A percentile compares a stretch with the other conserved stretches of the same genome.
Conservation (phyloP, 2,888 invertebrate species). For the Lomographa bimaculata region DNA sequence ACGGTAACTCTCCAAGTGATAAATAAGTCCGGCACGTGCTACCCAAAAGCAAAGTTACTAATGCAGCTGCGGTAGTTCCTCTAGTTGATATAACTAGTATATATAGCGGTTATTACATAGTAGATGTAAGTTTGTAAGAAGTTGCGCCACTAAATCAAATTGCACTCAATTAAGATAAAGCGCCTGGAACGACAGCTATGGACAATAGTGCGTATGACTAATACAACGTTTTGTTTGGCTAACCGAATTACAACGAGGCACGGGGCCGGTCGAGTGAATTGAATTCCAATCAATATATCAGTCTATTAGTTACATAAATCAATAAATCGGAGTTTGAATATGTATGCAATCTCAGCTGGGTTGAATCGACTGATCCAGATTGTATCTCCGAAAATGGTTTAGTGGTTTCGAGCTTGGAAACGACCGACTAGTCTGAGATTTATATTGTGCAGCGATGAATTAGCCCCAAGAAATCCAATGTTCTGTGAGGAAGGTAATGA, state of each 20-base stretch:
- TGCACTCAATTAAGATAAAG: constrained; percentile 82
- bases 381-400: constrained; percentile 22
- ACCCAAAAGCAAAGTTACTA: constrained; percentile 44
- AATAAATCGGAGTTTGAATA: constrained; percentile 38
- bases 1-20: constrained; percentile 6
- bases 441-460: constrained; percentile 9
- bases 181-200: constrained; percentile 68
- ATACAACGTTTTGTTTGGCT: constrained; percentile 74
- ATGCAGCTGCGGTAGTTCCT: constrained; percentile 39
- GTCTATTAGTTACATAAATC: constrained; percentile 33
- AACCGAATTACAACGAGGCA: constrained; percentile 66
- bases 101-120: constrained; percentile 32
- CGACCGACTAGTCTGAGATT: constrained; percentile 9
- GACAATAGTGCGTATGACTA: constrained; percentile 74
- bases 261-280: constrained; percentile 50
- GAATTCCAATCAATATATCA: constrained; percentile 55
- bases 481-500: too few species aligned
- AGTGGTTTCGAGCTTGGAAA: constrained; percentile 8
- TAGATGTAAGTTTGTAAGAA: constrained; percentile 49
- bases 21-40: constrained; percentile 43
- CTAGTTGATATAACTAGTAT: constrained; percentile 38
- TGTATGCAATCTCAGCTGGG: constrained; percentile 23
- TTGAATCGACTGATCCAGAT: constrained; percentile 21
- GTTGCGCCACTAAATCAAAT: constrained; percentile 76
- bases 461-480: too few species aligned